A percentile compares a stretch with the other conserved stretches of the same genome.
Evolutionary conservation across 2,113 vertebrate species (phyloP).

Genomic region (Catharus bicknelli): DNA sequence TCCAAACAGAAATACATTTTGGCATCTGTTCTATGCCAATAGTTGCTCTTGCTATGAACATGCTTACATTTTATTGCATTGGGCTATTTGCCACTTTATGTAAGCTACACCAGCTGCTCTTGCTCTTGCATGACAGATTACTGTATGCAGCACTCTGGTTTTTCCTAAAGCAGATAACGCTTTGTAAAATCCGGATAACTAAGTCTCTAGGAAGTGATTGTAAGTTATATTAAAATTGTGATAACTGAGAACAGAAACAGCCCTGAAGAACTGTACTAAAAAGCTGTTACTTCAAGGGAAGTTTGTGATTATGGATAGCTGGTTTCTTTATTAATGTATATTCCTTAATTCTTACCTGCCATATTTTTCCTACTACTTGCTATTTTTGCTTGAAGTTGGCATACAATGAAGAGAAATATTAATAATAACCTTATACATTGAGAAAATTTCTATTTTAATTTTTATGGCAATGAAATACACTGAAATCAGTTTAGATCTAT

Average conservation of each 20-base stretch:
- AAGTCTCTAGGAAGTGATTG: constrained; percentile 33
- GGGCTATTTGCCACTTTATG: constrained; percentile 60
- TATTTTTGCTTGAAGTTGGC: neutral
- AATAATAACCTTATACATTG: neutral
- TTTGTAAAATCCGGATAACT: constrained; percentile 50
- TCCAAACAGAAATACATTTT: constrained; percentile 44
- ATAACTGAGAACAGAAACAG: constrained; percentile 4
- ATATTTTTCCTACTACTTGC: neutral
- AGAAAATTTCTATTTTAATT: neutral
- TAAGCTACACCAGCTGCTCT: constrained; percentile 65
- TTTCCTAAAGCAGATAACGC: constrained; percentile 47
- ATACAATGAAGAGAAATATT: neutral
- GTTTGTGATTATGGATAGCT: neutral
- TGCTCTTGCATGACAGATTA: constrained; percentile 54
- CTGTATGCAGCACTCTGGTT: constrained; percentile 39
- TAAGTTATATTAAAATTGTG: constrained; percentile 43
- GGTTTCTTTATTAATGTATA: neutral
- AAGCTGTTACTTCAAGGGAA: neutral
- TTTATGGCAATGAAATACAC: neutral
- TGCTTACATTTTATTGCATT: constrained; percentile 44
- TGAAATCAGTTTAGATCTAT: neutral
- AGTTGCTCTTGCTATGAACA: constrained; percentile 47
- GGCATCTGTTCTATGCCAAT: constrained; percentile 27
- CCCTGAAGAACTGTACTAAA: neutral
- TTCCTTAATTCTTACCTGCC: neutral